Evolutionary conservation across 2,797 vertebrate genomes (phyloP).

Genomic region (Naso thynnoides): DNA sequence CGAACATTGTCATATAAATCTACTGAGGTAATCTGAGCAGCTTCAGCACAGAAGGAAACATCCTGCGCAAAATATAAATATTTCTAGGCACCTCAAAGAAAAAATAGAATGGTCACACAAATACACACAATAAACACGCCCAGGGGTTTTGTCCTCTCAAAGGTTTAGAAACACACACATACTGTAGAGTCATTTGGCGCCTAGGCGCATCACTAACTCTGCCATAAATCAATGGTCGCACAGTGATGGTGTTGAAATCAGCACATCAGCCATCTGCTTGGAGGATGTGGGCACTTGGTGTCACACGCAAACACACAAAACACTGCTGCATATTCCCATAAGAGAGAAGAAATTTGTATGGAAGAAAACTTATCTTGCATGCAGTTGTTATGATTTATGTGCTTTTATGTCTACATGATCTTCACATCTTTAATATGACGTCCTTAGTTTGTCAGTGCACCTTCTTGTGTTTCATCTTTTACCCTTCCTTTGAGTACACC

Average conservation of each 20-base stretch:
- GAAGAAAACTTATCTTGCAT: constrained; percentile 2
- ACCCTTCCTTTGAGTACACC: neutral
- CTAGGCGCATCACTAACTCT: constrained; percentile 32
- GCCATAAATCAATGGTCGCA: constrained; percentile 66
- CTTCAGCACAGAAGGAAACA: constrained; percentile 16
- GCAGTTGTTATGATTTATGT: constrained; percentile 43
- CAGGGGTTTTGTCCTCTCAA: constrained; percentile 19
- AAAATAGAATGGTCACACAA: neutral
- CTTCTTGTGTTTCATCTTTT: constrained; percentile 2
- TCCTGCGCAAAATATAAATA: neutral
- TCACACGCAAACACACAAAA: constrained; percentile 35
- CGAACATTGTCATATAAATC: constrained; percentile 8
- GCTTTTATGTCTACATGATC: constrained; percentile 20
- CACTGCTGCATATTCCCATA: constrained; percentile 33
- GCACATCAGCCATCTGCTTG: constrained; percentile 76
- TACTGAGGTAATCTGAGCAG: constrained; percentile 44
- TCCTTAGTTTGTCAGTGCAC: constrained; percentile 6
- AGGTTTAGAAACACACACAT: constrained; percentile 20
- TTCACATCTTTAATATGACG: constrained; percentile 20
- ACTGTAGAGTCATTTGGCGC: constrained; percentile 40
- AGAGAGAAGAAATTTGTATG: constrained; percentile 20
- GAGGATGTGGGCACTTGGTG: constrained; percentile 24
- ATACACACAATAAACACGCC: constrained; percentile 31
- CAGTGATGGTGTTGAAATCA: constrained; percentile 59
- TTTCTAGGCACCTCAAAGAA: neutral